Evolutionary conservation across 2,888 invertebrate genomes (phyloP).

Genomic region (Amphipyra tragopoginis): DNA sequence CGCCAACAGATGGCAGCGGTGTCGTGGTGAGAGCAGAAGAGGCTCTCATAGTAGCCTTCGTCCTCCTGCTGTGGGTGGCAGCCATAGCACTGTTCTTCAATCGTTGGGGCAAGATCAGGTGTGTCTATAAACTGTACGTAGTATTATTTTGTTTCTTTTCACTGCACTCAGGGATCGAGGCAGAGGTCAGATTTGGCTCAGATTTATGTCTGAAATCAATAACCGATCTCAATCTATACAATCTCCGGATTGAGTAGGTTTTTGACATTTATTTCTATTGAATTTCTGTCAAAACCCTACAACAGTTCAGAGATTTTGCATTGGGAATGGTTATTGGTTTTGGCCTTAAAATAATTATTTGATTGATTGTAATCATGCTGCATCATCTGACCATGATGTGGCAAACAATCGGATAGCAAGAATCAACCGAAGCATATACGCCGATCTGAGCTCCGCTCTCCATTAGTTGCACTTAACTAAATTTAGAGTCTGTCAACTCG

Average conservation of each 20-base stretch:
- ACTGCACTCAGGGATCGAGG: slow-evolving; percentile 46
- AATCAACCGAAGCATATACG: not conserved
- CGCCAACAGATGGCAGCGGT: slow-evolving; percentile 88
- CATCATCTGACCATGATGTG: too few species aligned
- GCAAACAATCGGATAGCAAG: not conserved
- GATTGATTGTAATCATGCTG: too few species aligned
- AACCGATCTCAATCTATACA: too few species aligned
- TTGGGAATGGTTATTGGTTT: too few species aligned
- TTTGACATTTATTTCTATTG: too few species aligned
- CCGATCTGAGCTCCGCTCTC: slow-evolving; percentile 4
- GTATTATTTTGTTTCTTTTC: slow-evolving; percentile 66
- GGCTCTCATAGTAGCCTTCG: slow-evolving; percentile 95
- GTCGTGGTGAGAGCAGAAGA: slow-evolving; percentile 96
- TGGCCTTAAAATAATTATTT: too few species aligned
- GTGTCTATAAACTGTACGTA: slow-evolving; percentile 89
- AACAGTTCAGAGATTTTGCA: too few species aligned
- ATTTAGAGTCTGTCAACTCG: not conserved
- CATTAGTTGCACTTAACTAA: slow-evolving; percentile 2
- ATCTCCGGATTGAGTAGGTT: too few species aligned
- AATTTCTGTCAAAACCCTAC: too few species aligned
- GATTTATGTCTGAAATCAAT: not conserved
- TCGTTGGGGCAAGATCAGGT: slow-evolving; percentile 97
- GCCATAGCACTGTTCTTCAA: slow-evolving; percentile 97
- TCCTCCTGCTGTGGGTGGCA: slow-evolving; percentile 96
- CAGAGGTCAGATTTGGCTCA: slow-evolving; percentile 4